Percentiles rank a stretch among this genome's conserved stretches.
Conservation (phyloP, 2,113 vertebrate genomes). For the Collichthys lucidus region DNA sequence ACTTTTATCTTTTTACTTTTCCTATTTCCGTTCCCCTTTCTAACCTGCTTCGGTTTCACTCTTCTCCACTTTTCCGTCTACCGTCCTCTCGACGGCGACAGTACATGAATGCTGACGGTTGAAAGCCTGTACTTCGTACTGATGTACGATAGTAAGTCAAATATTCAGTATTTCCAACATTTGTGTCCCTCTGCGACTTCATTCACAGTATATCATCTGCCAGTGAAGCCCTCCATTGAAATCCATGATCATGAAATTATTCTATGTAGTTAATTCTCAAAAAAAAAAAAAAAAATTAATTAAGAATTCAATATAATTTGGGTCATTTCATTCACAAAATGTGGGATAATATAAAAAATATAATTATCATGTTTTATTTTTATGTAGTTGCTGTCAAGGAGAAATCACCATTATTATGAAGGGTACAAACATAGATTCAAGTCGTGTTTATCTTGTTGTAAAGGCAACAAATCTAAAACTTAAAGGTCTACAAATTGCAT, state of each 20-base stretch:
- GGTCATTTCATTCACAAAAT: not conserved
- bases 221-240: too few species aligned
- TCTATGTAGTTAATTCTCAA: not conserved
- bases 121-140: too few species aligned
- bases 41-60: not conserved
- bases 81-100: not conserved
- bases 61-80: not conserved
- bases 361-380: not conserved
- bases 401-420: not conserved
- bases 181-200: too few species aligned
- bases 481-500: not conserved
- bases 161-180: too few species aligned
- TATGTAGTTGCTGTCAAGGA: too few species aligned
- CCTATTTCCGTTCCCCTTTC: not conserved
- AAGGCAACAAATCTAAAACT: too few species aligned
- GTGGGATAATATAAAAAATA: not conserved
- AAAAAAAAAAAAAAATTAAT: not conserved
- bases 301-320: not conserved
- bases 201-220: too few species aligned
- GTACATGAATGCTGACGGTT: slow-evolving; percentile 8
- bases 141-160: too few species aligned
- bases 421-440: too few species aligned
- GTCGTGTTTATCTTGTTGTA: too few species aligned
- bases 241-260: not conserved
- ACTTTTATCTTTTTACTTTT: not conserved